These are phyloP conservation scores for Stomatorhinus walkeri DNA, from an alignment of 2,797 vertebrate species.

Conservation along the genomic window DNA sequence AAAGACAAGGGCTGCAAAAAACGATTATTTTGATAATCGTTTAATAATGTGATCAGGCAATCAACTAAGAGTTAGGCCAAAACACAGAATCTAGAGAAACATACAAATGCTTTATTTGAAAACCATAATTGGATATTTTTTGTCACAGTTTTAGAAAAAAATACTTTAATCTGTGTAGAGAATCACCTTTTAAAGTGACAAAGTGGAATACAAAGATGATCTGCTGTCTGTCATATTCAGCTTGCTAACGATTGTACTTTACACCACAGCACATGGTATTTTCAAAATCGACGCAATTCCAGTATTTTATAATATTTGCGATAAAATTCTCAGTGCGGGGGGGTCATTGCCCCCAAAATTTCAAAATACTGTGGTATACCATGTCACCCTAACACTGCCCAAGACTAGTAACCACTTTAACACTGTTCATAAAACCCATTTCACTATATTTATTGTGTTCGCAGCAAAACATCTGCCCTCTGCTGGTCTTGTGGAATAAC, in stretches of 20 bases:
- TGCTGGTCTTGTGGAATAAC: neutral
- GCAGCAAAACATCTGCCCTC: neutral
- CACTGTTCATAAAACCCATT: neutral
- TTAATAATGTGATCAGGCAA: neutral
- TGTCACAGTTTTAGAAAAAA: neutral
- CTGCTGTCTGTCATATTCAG: neutral
- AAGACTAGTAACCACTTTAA: neutral
- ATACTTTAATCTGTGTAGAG: neutral
- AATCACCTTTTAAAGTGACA: neutral
- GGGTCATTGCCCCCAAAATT: neutral
- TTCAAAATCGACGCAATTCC: neutral
- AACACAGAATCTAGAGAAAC: neutral
- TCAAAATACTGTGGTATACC: neutral
- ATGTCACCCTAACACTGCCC: neutral
- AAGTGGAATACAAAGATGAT: neutral
- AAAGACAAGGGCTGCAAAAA: neutral
- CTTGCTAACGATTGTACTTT: neutral
- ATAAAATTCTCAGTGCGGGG: neutral
- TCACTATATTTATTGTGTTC: neutral
- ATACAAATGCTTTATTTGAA: neutral
- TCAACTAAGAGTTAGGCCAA: neutral
- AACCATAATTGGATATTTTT: neutral
- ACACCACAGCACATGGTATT: neutral
- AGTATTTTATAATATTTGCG: neutral
- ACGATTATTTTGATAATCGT: neutral